Base-by-base conservation (phyloP, 2,797 vertebrate genomes). In the Coreius guichenoti region DNA sequence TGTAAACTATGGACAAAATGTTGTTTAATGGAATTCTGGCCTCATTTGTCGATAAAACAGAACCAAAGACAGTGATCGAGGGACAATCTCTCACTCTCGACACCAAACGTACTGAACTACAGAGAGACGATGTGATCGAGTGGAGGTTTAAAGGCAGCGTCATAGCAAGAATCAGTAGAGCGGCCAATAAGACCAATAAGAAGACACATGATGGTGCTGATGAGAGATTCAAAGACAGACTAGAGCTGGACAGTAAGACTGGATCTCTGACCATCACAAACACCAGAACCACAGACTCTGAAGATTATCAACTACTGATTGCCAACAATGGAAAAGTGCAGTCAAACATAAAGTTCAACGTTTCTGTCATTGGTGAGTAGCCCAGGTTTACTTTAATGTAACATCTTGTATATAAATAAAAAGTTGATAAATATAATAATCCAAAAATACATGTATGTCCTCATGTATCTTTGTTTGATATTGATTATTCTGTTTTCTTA, bases 21-120 rank as follows among this genome's bases (percentile, higher is more conserved):
- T 14, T 45, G 12, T 54, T 54, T 4, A 21, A 8, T 56, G 14
- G 1, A 56, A 76, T 36, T 14, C 19, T 33, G 29, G 5, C 49
- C 0, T 16, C 23, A 2, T 29, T 19, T 74, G n/a, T 74, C 12
- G 4, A 74, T 74, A 1, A 45, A 74, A 45, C 45, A 74, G 70
- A 49, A 11, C 2, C 1, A 23, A 54, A 8, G 31, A 4, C 14
- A 11, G 8, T 19, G 45, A 49, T 0, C 19, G 3, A 75, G 29
- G 0, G 17, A 51, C 1, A 31, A 6, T 2, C 5, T 51, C 9
- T 74, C 45, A 0, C 8, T 74, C 72, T 51, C 17, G 0, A 54
- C 17, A 21, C 72, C 4, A 0, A 1, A 51, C 1, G 0, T 12
- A 1, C 0, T 31, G 1, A 51, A 13, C 36, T n/a, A 39, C 21